Conservation (phyloP, 2,113 vertebrate genomes). For the Zonotrichia leucophrys region DNA sequence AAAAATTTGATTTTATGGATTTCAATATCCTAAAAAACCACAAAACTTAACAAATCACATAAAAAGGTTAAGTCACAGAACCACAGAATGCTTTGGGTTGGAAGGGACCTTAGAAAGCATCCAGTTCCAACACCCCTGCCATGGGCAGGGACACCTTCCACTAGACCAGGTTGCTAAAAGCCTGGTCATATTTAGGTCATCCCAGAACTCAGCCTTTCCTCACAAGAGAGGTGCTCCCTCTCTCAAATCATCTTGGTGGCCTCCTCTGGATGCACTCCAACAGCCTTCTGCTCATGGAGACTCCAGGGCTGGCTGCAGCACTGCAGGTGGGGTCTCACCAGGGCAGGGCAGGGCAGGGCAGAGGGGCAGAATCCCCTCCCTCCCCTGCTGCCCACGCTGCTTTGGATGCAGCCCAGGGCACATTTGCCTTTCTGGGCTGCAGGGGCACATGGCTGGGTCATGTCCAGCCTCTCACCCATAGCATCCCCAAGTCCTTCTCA, state of each 20-base stretch:
- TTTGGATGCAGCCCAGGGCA: neutral
- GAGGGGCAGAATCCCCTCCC: neutral
- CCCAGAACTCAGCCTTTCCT: neutral
- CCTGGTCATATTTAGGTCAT: too few relatives aligned
- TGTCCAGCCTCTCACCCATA: neutral
- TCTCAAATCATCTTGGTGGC: neutral
- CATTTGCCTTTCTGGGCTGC: accelerated
- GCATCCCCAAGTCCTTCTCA: accelerated
- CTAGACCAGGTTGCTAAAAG: neutral
- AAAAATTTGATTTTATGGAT: neutral
- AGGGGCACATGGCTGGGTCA: neutral
- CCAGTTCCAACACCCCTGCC: neutral
- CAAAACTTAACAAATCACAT: neutral
- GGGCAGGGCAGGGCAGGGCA: neutral
- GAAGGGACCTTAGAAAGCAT: neutral
- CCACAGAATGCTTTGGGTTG: neutral
- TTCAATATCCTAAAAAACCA: neutral
- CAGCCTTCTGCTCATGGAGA: too few relatives aligned
- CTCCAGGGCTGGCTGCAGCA: neutral
- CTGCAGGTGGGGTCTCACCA: neutral
- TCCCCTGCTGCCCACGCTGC: accelerated
- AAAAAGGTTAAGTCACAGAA: neutral
- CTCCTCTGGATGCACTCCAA: neutral
- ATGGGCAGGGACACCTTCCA: neutral
- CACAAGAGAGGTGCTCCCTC: neutral